Percentiles rank a stretch among this genome's conserved stretches.
Conservation (phyloP, 1,140 invertebrate species). For the Bombus sylvicola region DNA sequence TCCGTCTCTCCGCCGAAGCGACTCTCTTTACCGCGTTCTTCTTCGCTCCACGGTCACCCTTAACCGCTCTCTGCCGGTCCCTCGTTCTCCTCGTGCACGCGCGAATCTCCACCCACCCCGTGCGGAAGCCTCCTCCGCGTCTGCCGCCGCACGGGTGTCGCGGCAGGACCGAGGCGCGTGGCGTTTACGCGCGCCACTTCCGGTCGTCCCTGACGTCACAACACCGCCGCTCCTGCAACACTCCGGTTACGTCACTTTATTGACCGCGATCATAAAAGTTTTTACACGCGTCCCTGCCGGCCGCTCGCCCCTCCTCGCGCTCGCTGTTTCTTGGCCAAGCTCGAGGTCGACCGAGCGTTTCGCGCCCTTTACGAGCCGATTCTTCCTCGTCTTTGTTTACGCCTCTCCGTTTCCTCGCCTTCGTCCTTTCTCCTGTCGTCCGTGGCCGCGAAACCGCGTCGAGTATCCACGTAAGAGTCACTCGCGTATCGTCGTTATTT, state of each 20-base stretch:
- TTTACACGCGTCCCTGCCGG: slow-evolving; percentile 76
- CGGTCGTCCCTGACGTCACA: slow-evolving; percentile 74
- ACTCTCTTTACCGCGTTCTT: slow-evolving; percentile 19
- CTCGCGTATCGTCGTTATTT: fast-evolving
- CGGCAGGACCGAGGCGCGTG: slow-evolving; percentile 68
- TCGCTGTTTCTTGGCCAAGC: not conserved
- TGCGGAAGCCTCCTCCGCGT: slow-evolving; percentile 22
- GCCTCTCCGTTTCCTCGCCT: too few species aligned
- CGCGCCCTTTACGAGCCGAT: slow-evolving; percentile 5
- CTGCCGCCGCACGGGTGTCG: not conserved
- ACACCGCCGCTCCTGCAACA: slow-evolving; percentile 67
- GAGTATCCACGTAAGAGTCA: fast-evolving
- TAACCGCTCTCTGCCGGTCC: slow-evolving; percentile 27
- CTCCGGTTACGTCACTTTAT: slow-evolving; percentile 82
- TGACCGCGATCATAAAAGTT: slow-evolving; percentile 82
- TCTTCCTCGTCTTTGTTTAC: not conserved
- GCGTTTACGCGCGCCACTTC: slow-evolving; percentile 77
- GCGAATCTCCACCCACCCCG: slow-evolving; percentile 47
- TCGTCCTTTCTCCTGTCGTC: fast-evolving
- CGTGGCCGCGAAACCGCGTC: too few species aligned
- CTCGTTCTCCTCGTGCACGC: not conserved
- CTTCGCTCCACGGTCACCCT: slow-evolving; percentile 54
- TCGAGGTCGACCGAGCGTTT: not conserved
- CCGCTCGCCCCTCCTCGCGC: slow-evolving; percentile 51
- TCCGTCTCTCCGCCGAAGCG: not conserved